Percentiles rank a stretch among this genome's conserved stretches.
Evolutionary conservation across 92 coral and sea anemone genomes (phyloP).

Genomic region (Actinostola sp.): DNA sequence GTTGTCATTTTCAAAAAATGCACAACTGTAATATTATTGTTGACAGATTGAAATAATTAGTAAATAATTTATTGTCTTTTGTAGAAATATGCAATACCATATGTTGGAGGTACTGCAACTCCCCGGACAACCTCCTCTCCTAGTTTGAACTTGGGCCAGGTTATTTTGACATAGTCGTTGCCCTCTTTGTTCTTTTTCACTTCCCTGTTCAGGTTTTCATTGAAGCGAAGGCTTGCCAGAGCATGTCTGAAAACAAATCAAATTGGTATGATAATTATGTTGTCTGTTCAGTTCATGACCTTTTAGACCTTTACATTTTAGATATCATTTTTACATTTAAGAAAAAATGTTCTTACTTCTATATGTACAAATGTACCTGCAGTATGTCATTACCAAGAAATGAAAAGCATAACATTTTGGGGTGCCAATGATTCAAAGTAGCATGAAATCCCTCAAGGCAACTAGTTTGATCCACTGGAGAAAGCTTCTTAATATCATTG

Average conservation of each 20-base stretch:
- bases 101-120: background rate
- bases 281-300: background rate
- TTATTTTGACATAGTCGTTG: conserved; percentile 31
- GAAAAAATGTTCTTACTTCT: background rate
- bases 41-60: too few species aligned
- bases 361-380: conserved; percentile 29
- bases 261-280: background rate
- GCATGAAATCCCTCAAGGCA: conserved; percentile 51
- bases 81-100: conserved; percentile 6
- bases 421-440: conserved; percentile 32
- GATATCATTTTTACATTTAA: background rate
- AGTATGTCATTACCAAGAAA: conserved; percentile 45
- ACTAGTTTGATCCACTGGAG: conserved; percentile 46
- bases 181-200: conserved; percentile 46
- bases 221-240: conserved; percentile 51
- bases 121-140: conserved; percentile 35
- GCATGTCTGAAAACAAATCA: conserved; percentile 31
- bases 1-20: background rate
- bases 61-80: conserved; percentile 31
- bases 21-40: too few species aligned
- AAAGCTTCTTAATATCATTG: conserved; percentile 33
- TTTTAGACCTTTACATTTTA: background rate
- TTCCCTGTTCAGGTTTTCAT: conserved; percentile 50
- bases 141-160: conserved; percentile 57
- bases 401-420: conserved; percentile 36